Evolutionary conservation across 1,140 invertebrate genomes (phyloP).

Genomic region (Pseudobourletiella spinata): DNA sequence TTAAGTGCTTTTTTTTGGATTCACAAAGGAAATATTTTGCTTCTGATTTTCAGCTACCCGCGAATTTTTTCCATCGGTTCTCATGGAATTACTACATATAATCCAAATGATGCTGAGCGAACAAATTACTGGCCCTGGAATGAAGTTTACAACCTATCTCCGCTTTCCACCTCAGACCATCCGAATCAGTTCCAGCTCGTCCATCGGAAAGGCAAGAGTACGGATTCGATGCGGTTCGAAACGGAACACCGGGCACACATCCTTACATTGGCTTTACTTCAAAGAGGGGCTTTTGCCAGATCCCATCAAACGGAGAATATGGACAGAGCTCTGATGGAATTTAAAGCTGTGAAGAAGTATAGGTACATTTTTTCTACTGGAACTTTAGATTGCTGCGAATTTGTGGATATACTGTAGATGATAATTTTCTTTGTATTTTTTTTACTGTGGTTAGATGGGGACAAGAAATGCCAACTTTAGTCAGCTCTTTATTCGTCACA

Average conservation of each 20-base stretch:
- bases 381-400: not conserved
- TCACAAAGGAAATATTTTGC: too few relatives aligned
- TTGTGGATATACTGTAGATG: not conserved
- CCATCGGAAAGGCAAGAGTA: constrained; percentile 51
- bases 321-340: constrained; percentile 26
- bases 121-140: constrained; percentile 90
- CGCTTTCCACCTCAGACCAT: constrained; percentile 49
- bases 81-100: constrained; percentile 92
- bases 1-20: too few relatives aligned
- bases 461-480: constrained; percentile 23
- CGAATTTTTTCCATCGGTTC: constrained; percentile 95
- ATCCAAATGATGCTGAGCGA: constrained; percentile 82
- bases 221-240: constrained; percentile 94
- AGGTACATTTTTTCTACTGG: constrained; percentile 6
- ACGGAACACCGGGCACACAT: constrained; percentile 88
- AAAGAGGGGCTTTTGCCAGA: constrained; percentile 27
- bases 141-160: constrained; percentile 67
- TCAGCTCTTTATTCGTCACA: constrained; percentile 21
- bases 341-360: constrained; percentile 27
- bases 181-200: constrained; percentile 41
- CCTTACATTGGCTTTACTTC: constrained; percentile 71
- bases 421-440: not conserved
- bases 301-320: constrained; percentile 33
- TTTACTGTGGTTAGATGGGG: constrained; percentile 31
- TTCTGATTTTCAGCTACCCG: constrained; percentile 80